Evolutionary conservation across 2,797 vertebrate genomes (phyloP), one percentile per base, ranked within the genome.

Genomic region (Brotula barbata): DNA sequence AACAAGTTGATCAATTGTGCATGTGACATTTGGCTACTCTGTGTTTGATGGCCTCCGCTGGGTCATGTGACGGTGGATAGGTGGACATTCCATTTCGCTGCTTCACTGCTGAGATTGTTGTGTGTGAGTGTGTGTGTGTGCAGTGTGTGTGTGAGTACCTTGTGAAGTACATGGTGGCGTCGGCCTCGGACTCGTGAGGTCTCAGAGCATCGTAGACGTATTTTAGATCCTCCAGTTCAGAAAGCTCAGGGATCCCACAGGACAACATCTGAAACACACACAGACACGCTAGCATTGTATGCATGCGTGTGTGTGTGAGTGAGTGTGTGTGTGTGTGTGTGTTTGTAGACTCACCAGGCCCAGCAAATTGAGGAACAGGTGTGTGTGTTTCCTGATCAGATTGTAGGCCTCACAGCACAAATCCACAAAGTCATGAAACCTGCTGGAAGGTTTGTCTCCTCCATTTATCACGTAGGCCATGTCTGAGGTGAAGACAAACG

Each of bases 401-500:
- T 96, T 97, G 74, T 95, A 97, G 22, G 95, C 94, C 55, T 75
- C 84, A 68, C 95, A 96, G 65, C 95, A 95, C 67, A 96, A 91
- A 68, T 97, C 94, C 84, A 96, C 95, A 58, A 96, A 97, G 33
- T 91, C 87, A 61, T 95, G 94, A 46, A 95, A 89, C 4, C 89
- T 88, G 58, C 92, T 90, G 14, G 92, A 91, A 33, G 91, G 92
- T 84, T 90, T 86, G 0, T 93, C 94, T 1, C 93, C 94, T 1
- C 92, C 92, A 1, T 94, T 95, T 85, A 96, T 95, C 78, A 96
- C 94, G 85, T 94, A 92, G 58, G 93, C 92, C 95, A 97, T 98
- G 85, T 97, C 95, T 3, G 94, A 93, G 1, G 94, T 93, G 69
- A 95, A 96, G 84, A 96, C 91, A 82, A 98, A 97, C 1, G 95